A percentile compares a stretch with the other conserved stretches of the same genome.
These are phyloP conservation scores for Agrypnia vestita DNA, from an alignment of 1,140 invertebrate genomes.

Conservation along the genomic window DNA sequence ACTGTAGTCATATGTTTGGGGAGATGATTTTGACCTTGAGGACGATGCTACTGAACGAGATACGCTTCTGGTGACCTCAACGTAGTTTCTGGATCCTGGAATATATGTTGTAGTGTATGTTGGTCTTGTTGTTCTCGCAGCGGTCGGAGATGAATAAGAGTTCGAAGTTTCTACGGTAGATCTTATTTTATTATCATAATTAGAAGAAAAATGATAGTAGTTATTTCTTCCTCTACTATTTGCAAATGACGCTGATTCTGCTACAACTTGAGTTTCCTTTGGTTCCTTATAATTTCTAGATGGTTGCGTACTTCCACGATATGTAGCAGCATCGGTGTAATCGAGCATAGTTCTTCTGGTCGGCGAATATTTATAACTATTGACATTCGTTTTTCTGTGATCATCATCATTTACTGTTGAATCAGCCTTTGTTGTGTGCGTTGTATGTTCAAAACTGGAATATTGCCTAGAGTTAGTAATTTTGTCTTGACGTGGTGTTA, in stretches of 20 bases:
- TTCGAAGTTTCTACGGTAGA: slow-evolving; percentile 42
- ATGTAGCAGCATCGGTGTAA: slow-evolving; percentile 65
- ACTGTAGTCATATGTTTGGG: slow-evolving; percentile 13
- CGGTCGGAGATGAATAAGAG: slow-evolving; percentile 29
- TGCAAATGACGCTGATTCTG: slow-evolving; percentile 83
- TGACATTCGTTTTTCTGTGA: slow-evolving; percentile 63
- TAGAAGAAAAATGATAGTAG: slow-evolving; percentile 48
- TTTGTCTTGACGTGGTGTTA: slow-evolving; percentile 37
- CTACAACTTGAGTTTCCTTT: slow-evolving; percentile 81
- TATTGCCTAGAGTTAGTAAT: slow-evolving; percentile 52
- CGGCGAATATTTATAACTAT: slow-evolving; percentile 64
- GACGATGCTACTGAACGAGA: slow-evolving; percentile 49
- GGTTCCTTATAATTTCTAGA: slow-evolving; percentile 74
- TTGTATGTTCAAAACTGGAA: slow-evolving; percentile 52
- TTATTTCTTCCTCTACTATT: slow-evolving; percentile 71
- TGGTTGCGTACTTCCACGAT: slow-evolving; percentile 62
- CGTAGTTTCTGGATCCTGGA: slow-evolving; percentile 57
- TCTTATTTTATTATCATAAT: slow-evolving; percentile 47
- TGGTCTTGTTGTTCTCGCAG: slow-evolving; percentile 66
- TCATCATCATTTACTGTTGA: slow-evolving; percentile 58
- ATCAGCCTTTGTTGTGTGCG: slow-evolving; percentile 4
- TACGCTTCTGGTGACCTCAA: slow-evolving; percentile 58
- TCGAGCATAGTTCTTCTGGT: slow-evolving; percentile 64
- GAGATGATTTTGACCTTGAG: slow-evolving; percentile 16
- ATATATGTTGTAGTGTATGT: slow-evolving; percentile 58